Evolutionary conservation across 2,797 vertebrate species (phyloP).

Genomic region (Mus caroli): DNA sequence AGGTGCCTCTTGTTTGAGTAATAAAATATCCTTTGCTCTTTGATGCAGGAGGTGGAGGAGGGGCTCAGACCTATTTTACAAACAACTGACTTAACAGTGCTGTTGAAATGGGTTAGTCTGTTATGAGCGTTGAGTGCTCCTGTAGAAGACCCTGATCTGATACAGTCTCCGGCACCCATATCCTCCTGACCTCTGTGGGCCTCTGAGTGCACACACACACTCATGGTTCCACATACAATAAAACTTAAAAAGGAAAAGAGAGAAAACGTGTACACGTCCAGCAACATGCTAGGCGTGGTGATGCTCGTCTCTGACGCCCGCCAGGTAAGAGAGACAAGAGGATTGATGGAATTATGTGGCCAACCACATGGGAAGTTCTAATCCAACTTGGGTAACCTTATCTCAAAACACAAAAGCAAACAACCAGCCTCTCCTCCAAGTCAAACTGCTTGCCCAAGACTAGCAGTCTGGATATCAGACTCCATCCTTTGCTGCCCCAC

Average conservation of each 20-base stretch:
- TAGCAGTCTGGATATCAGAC: background rate
- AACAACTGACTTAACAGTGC: background rate
- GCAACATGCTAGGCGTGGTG: background rate
- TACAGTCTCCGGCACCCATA: background rate
- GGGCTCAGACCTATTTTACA: background rate
- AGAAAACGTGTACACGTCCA: background rate
- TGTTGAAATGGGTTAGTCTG: background rate
- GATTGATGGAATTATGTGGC: background rate
- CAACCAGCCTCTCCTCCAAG: background rate
- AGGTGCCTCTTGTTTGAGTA: background rate
- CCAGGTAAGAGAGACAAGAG: background rate
- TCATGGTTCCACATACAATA: background rate
- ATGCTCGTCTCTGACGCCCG: background rate
- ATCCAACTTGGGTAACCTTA: background rate
- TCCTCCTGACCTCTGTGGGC: background rate
- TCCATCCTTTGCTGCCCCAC: background rate
- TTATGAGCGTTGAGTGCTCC: background rate
- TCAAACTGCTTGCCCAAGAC: background rate
- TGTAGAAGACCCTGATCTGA: background rate
- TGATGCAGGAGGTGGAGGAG: no score
- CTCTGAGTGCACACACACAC: no score
- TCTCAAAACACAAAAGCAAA: background rate
- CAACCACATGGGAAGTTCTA: background rate
- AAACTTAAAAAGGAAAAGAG: background rate
- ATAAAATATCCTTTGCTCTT: background rate